Evolutionary conservation across 2,888 invertebrate genomes (phyloP).

Genomic region (Dryobota labecula): DNA sequence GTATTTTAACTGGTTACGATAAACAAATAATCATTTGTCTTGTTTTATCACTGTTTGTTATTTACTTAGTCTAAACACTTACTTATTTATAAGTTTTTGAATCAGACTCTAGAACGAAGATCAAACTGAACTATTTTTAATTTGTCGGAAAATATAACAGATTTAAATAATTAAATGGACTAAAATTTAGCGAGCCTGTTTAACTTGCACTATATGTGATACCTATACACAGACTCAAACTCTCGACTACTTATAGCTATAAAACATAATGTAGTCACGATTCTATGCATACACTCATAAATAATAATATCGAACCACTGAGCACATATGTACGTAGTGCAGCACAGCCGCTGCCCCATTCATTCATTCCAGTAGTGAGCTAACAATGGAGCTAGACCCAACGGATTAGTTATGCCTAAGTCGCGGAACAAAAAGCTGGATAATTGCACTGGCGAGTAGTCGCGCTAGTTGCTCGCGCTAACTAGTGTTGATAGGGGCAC

Average conservation of each 20-base stretch:
- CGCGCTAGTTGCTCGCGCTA: slow-evolving; percentile 47
- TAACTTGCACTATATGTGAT: no score
- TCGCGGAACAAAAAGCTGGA: slow-evolving; percentile 60
- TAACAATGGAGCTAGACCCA: slow-evolving; percentile 54
- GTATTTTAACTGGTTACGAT: slow-evolving; percentile 33
- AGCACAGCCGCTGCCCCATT: not conserved
- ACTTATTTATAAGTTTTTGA: not conserved
- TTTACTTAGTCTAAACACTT: not conserved
- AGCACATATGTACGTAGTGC: not conserved
- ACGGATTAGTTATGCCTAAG: slow-evolving; percentile 60
- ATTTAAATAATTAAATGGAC: not conserved
- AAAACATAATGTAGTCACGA: not conserved
- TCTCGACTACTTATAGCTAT: not conserved
- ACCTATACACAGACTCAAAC: no score
- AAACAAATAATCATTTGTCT: slow-evolving; percentile 35
- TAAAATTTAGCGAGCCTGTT: not conserved
- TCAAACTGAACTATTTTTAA: not conserved
- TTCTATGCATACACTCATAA: not conserved
- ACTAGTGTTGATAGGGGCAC: slow-evolving; percentile 40
- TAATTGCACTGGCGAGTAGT: slow-evolving; percentile 56
- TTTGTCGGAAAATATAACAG: not conserved
- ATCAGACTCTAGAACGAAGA: not conserved
- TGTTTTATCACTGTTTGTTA: slow-evolving; percentile 2
- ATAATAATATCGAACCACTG: slow-evolving; percentile 24
- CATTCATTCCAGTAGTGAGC: slow-evolving; percentile 50